phyloP scores from a whole-genome alignment of 1,140 invertebrate species.

The Vanessa tameamea region DNA sequence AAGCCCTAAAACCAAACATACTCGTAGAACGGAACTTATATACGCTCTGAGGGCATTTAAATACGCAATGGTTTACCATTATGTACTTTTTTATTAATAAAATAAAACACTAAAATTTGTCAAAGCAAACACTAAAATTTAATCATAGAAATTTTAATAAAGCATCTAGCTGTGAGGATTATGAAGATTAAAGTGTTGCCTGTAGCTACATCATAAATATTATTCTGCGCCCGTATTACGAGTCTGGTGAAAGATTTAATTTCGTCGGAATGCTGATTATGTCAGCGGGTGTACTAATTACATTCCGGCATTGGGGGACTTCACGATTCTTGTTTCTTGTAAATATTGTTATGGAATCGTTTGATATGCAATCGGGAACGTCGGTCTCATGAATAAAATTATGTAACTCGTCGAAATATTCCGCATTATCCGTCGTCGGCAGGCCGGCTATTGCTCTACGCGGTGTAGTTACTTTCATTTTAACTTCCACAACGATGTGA shows the following conservation, averaged over 20 bases:
- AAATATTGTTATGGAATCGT: slow-evolving; percentile 43
- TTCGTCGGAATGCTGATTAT: slow-evolving; percentile 40
- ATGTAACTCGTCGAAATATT: slow-evolving; percentile 66
- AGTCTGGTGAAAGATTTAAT: slow-evolving; percentile 37
- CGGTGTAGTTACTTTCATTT: slow-evolving; percentile 78
- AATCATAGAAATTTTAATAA: slow-evolving; percentile 28
- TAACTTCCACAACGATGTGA: slow-evolving; percentile 79
- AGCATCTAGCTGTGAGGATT: slow-evolving; percentile 29
- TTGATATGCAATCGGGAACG: slow-evolving; percentile 56
- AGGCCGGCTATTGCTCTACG: slow-evolving; percentile 65
- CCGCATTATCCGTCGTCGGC: slow-evolving; percentile 64
- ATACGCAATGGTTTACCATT: too few species aligned
- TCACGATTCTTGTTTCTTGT: slow-evolving; percentile 32
- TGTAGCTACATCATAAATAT: slow-evolving; percentile 30
- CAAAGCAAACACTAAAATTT: slow-evolving; percentile 17
- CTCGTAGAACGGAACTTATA: too few species aligned
- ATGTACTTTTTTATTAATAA: too few species aligned
- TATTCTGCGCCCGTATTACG: slow-evolving; percentile 32
- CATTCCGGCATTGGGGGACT: slow-evolving; percentile 32
- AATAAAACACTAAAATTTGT: slow-evolving; percentile 16
- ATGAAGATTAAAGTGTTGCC: slow-evolving; percentile 37
- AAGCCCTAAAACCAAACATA: too few species aligned
- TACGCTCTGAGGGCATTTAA: too few species aligned
- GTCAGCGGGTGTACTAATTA: slow-evolving; percentile 42
- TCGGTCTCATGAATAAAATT: slow-evolving; percentile 73